Percentiles rank a stretch among this genome's conserved stretches.
Evolutionary conservation across 2,888 invertebrate species (phyloP).

Genomic region (Chymomyza caudatula): DNA sequence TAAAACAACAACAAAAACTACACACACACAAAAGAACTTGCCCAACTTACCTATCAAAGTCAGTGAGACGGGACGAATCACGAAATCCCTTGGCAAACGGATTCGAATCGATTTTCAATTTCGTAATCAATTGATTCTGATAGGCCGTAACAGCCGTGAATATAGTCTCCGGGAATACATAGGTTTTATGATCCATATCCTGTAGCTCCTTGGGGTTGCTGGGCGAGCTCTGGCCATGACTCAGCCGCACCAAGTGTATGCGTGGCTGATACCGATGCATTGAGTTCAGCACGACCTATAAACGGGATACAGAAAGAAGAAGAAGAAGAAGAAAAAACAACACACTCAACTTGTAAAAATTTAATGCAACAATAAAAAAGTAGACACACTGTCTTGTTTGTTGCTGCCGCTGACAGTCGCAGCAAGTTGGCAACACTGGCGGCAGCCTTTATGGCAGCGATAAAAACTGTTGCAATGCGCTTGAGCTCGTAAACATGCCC

Average conservation of each 20-base stretch:
- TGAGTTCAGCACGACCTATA: slow-evolving; percentile 97
- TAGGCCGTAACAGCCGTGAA: slow-evolving; percentile 99
- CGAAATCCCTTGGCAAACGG: slow-evolving; percentile 99
- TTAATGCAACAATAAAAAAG: slow-evolving; percentile 56
- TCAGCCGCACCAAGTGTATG: slow-evolving; percentile 94
- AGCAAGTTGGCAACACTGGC: neutral
- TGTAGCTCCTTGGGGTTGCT: slow-evolving; percentile 89
- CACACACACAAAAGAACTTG: neutral
- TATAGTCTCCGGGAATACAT: slow-evolving; percentile 97
- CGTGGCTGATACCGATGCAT: slow-evolving; percentile 99
- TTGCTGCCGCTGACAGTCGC: neutral
- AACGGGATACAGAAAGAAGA: slow-evolving; percentile 13
- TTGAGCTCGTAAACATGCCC: slow-evolving; percentile 56
- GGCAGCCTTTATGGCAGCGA: slow-evolving; percentile 58
- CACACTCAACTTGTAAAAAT: slow-evolving; percentile 51
- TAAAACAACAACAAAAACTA: slow-evolving; percentile 29
- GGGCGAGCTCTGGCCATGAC: slow-evolving; percentile 88
- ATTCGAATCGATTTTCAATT: slow-evolving; percentile 99
- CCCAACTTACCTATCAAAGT: slow-evolving; percentile 88
- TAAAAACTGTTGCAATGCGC: slow-evolving; percentile 57
- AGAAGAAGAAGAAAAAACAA: too few relatives aligned
- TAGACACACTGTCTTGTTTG: slow-evolving; percentile 61
- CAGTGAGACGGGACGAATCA: slow-evolving; percentile 95
- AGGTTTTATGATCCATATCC: slow-evolving; percentile 96
- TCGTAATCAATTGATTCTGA: slow-evolving; percentile 99